Evolutionary conservation across 2,113 vertebrate species (phyloP), one percentile per base, ranked within the genome.

Genomic region (Daubentonia madagascariensis): DNA sequence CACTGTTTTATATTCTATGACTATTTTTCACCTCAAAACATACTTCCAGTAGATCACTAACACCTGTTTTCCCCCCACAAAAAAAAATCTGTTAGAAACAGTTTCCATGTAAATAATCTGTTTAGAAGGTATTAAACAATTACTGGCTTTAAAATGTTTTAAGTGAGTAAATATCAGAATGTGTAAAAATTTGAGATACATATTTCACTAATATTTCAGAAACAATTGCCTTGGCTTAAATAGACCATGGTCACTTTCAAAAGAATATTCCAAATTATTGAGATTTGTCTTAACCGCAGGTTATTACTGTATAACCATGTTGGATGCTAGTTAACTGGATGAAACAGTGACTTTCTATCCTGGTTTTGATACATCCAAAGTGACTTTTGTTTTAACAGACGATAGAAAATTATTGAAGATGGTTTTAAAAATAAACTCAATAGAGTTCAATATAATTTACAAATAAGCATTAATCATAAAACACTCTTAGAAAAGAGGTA

Each of bases 1-100:
- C 54, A 67, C 25, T n/a, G 30, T 52, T 91, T 96, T 97, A 92
- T 94, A 78, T 68, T 85, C 8, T 16, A 3, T 67, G 94, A 37
- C 1, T 8, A 18, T 1, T 1, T 45, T 96, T 87, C 85, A 0
- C 5, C 2, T 83, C 3, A 32, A 4, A 32, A 7, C 4, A 7
- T n/a, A 13, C 0, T 12, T 32, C 65, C 6, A 14, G 2, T 32
- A 68, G 68, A 57, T 78, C 5, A 0, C 7, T 32, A 23, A 30
- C 6, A 5, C 23, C 35, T 75, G 10, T 37, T 37, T 32, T 35
- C 30, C 25, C 13, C 23, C 13, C 25, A 4, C 61, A 63, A 63
- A 63, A 61, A 22, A 52, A 91, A 70, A 35, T 79, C 1, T 32
- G 22, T 22, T 93, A 67, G 1, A 94, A 0, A 7, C 50, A 52